These are phyloP conservation scores for Acronicta alni DNA, from an alignment of 2,888 invertebrate genomes.

Conservation along the genomic window DNA sequence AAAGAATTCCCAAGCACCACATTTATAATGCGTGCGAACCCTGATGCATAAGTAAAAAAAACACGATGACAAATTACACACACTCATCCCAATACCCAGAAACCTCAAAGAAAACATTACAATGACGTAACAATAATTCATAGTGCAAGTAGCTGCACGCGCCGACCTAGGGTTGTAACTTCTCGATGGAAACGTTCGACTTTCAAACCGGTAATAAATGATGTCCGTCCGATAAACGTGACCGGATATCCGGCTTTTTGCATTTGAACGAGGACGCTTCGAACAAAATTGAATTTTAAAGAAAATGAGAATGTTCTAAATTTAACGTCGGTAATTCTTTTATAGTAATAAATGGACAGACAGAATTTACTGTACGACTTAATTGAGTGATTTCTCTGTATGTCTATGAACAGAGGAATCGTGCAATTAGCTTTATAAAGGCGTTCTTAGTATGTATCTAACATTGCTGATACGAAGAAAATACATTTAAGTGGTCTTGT, in stretches of 20 bases:
- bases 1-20: too few species aligned
- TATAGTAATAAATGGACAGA: not conserved
- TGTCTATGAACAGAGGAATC: too few species aligned
- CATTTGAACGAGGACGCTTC: constrained; percentile 27
- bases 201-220: constrained; percentile 51
- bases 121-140: constrained; percentile 15
- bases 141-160: constrained; percentile 30
- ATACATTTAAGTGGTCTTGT: too few species aligned
- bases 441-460: too few species aligned
- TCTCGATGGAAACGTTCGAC: constrained; percentile 25
- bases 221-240: constrained; percentile 51
- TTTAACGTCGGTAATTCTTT: constrained; percentile 17
- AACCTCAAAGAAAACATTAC: not conserved
- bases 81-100: not conserved
- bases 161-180: constrained; percentile 35
- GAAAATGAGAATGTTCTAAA: constrained; percentile 14
- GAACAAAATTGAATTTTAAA: constrained; percentile 49
- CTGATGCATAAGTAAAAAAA: too few species aligned
- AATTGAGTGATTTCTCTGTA: too few species aligned
- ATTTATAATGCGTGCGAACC: too few species aligned
- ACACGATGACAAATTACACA: not conserved
- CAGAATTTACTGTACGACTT: too few species aligned
- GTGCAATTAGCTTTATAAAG: too few species aligned
- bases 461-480: too few species aligned
- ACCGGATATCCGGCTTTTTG: constrained; percentile 48